Evolutionary conservation across 2,797 vertebrate genomes (phyloP).

Genomic region (Ficedula albicollis): DNA sequence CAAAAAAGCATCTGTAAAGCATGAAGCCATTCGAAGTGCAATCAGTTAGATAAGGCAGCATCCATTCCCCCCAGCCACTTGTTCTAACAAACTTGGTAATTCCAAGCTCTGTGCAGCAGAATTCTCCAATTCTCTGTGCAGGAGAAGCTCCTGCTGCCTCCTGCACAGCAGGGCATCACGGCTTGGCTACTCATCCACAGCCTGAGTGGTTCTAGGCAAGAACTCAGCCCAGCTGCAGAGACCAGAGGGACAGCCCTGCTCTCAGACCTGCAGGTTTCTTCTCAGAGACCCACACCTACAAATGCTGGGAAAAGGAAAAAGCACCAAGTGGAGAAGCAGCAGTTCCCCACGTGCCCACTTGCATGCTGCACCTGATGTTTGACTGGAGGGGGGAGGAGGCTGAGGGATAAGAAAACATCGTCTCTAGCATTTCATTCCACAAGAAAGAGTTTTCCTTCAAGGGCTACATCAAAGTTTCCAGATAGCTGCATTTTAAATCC

Average conservation of each 20-base stretch:
- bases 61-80: background rate
- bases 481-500: background rate
- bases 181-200: background rate
- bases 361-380: background rate
- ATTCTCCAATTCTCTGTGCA: background rate
- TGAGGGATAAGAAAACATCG: background rate
- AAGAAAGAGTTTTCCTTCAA: background rate
- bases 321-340: background rate
- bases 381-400: background rate
- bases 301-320: background rate
- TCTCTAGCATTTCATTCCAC: background rate
- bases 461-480: background rate
- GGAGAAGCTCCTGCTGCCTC: background rate
- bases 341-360: background rate
- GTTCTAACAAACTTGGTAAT: background rate
- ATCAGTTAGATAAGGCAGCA: conserved; percentile 42
- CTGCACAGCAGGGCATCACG: background rate
- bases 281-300: background rate
- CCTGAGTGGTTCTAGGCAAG: background rate
- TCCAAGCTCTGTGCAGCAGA: background rate
- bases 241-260: background rate
- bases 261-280: background rate
- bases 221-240: background rate
- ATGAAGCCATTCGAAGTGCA: conserved; percentile 20
- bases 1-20: conserved; percentile 14